phyloP scores from a whole-genome alignment of 2,797 vertebrate species.

The Aulostomus chinensis region DNA sequence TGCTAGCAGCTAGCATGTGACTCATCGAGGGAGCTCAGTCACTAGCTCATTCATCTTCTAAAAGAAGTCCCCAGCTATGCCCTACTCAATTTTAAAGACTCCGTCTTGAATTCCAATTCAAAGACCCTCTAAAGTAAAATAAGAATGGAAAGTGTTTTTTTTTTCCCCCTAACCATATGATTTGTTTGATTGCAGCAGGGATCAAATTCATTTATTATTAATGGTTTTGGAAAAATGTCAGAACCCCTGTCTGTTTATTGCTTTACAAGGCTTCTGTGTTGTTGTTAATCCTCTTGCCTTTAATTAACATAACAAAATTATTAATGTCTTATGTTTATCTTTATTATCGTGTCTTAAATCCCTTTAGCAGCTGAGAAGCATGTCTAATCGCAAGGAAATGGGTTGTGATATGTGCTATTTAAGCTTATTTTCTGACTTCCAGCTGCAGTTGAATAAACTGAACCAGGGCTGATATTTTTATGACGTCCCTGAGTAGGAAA shows the following conservation, averaged over 20 bases:
- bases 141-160: no score
- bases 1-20: no score
- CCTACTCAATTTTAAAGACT: neutral
- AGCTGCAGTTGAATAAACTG: constrained; percentile 66
- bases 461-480: constrained; percentile 31
- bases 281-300: constrained; percentile 80
- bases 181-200: constrained; percentile 64
- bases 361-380: constrained; percentile 75
- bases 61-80: no score
- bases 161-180: constrained; percentile 31
- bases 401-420: constrained; percentile 70
- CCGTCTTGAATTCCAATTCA: constrained; percentile 2
- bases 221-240: constrained; percentile 63
- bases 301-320: constrained; percentile 82
- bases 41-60: no score
- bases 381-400: constrained; percentile 75
- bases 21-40: no score
- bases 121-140: constrained; percentile 25
- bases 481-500: no score
- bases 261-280: constrained; percentile 64
- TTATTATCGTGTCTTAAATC: constrained; percentile 79
- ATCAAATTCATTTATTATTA: constrained; percentile 56
- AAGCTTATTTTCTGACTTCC: constrained; percentile 64
- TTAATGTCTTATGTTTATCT: constrained; percentile 81
- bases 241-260: constrained; percentile 62